These are phyloP conservation scores for Syngnathus floridae DNA, from an alignment of 2,113 vertebrate genomes.

Conservation along the genomic window DNA sequence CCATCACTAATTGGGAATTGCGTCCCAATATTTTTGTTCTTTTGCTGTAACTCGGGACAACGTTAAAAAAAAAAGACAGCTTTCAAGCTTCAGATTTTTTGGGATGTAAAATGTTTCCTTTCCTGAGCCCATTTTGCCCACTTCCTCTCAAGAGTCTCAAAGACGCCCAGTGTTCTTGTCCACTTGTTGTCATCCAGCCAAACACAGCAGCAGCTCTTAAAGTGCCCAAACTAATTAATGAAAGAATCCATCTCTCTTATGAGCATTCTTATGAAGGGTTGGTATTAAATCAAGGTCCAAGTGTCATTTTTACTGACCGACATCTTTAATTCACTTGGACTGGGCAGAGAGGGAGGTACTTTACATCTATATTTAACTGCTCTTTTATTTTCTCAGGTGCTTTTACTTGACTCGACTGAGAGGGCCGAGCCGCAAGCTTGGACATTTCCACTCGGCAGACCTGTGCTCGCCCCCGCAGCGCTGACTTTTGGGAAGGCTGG, in stretches of 20 bases:
- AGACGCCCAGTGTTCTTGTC: constrained; percentile 75
- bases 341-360: constrained; percentile 79
- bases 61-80: neutral
- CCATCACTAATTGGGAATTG: neutral
- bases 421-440: constrained; percentile 80
- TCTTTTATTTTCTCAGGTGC: constrained; percentile 96
- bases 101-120: constrained; percentile 21
- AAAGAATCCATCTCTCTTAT: constrained; percentile 36
- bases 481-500: constrained; percentile 78
- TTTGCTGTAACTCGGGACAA: neutral
- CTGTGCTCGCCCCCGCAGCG: constrained; percentile 60
- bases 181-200: constrained; percentile 79
- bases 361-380: constrained; percentile 91
- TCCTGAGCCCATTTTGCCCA: constrained; percentile 41
- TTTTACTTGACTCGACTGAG: constrained; percentile 78
- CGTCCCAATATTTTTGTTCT: neutral
- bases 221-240: constrained; percentile 68
- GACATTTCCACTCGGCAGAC: constrained; percentile 71
- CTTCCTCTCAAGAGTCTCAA: constrained; percentile 75
- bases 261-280: constrained; percentile 32
- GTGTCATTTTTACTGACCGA: constrained; percentile 52
- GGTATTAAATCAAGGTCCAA: constrained; percentile 33
- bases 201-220: constrained; percentile 71
- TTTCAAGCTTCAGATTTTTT: neutral
- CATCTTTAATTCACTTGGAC: constrained; percentile 86